Evolutionary conservation across 2,888 invertebrate species (phyloP), one percentile per base, ranked within the genome.

Genomic region (Drosophila cognata): DNA sequence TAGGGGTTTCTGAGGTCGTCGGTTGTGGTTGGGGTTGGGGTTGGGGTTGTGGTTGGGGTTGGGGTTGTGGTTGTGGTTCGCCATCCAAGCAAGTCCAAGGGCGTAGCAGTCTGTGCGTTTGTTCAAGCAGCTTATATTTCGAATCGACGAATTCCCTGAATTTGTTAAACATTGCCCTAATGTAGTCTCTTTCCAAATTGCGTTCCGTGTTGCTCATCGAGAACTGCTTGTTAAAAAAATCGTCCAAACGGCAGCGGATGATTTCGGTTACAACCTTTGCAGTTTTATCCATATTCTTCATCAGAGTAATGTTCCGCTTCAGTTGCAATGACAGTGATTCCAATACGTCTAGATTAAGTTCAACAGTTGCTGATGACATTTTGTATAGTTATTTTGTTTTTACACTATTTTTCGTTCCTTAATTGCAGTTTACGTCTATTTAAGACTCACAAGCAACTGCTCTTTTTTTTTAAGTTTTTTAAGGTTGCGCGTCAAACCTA

Each of bases 101-200:
- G 10, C 10, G 33, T 10, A 33, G 10, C 33, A 33, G 10, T 4
- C 99, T 99, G 92, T 99, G 99, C 0, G 99, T 99, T 94, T 99
- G 98, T 93, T 98, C 98, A 2, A 99, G 99, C 71, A 99, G 94
- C 92, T 98, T 98, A 36, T 99, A 98, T 94, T 99, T 99, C 10
- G 0, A 3, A 10, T 33, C 1, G 0, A 0, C 0, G 10, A 10
- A 0, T 3, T 0, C 1, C 10, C 0, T 1, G 10, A 10, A 33
- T 1, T 0, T 1, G 33, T 33, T 33, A 33, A 33, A 33, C 33
- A 33, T 1, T 33, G 0, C 0, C 33, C 33, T 33, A 33, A 33
- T 3, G 4, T 2, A 0, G 2, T 31, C 10, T 33, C 4, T 33
- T 4, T 10, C 33, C 33, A 0, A 33, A 33, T 10, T 4, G 33